phyloP scores from a whole-genome alignment of 2,888 invertebrate species.

The Serrognathus titanus region DNA sequence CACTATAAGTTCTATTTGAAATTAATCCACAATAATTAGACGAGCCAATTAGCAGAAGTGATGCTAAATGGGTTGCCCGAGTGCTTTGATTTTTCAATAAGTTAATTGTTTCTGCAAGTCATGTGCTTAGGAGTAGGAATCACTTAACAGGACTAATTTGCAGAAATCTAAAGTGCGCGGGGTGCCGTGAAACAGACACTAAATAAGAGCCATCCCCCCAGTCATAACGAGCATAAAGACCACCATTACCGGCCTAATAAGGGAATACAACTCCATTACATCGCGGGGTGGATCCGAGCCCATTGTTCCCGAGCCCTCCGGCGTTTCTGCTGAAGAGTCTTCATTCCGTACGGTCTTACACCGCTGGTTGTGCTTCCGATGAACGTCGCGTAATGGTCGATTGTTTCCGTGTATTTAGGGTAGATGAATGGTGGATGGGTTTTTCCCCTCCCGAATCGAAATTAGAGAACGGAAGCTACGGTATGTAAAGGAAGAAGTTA shows the following conservation, averaged over 20 bases:
- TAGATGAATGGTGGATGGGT: no score
- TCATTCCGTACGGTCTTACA: constrained; percentile 28
- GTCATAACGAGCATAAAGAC: constrained; percentile 42
- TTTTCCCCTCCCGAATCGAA: no score
- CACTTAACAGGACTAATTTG: constrained; percentile 33
- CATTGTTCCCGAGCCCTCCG: constrained; percentile 37
- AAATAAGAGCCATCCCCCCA: constrained; percentile 39
- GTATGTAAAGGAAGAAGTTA: no score
- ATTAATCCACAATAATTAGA: no score
- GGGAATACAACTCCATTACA: constrained; percentile 43
- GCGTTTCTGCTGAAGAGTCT: constrained; percentile 36
- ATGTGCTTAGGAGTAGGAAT: constrained; percentile 4
- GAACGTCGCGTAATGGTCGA: not conserved
- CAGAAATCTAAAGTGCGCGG: constrained; percentile 32
- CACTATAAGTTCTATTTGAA: no score
- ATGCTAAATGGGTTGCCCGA: no score
- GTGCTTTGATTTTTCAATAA: not conserved
- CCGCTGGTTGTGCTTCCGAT: constrained; percentile 8
- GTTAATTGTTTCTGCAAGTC: no score
- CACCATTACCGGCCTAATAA: constrained; percentile 46
- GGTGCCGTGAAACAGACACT: constrained; percentile 43
- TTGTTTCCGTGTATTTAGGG: no score
- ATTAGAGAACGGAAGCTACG: no score
- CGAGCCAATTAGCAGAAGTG: no score
- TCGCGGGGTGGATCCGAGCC: constrained; percentile 26